Base-by-base conservation (phyloP, 92 coral and sea anemone species). In the Chrysogorgia sp. region DNA sequence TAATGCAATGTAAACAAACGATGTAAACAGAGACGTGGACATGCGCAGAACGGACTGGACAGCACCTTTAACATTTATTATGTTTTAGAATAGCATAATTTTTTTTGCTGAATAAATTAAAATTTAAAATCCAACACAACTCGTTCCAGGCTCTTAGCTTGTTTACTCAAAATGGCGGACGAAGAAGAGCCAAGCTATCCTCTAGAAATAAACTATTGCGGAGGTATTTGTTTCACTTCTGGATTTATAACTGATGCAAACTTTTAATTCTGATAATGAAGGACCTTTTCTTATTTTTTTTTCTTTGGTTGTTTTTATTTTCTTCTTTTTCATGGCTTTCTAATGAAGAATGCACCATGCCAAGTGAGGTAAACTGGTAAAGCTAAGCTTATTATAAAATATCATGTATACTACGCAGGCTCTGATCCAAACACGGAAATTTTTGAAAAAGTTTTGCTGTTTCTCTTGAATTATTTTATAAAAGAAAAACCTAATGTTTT, bases 201-300 rank as follows among this genome's bases (percentile, higher is more conserved):
- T 10, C 76, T 92, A n/a, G 84, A 79, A 14, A 83, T 92, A 10
- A 88, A 82, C 31, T 92, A 92, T 58, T 92, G 97, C 59, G 97
- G 97, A 88, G 96, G 97, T 92, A 88, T 59, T 40, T 82, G 28
- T 26, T 34, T 0, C 43, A 12, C 43, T 37, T 37, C 34, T 34
- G 28, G 26, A n/a, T 41, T 71, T 41, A 1, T 23, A 34, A 33
- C 30, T 28, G 26, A 69, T 37, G 56, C 25, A 32, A 4, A 48
- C 13, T 69, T 29, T 1, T 24, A 15, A 3, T 45, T 21, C 21
- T 58, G n/a, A 58, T 19, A 30, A 77, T 21, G 28, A 40, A 28
- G 17, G 7, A 24, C 2, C 74, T 14, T 58, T 47, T 30, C 59
- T 10, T 41, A 28, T 81, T 71, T 29, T 10, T 34, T 22, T 48